Percentiles rank a stretch among this genome's conserved stretches.
Conservation (phyloP, 2,797 vertebrate genomes). For the Peromyscus attwateri region DNA sequence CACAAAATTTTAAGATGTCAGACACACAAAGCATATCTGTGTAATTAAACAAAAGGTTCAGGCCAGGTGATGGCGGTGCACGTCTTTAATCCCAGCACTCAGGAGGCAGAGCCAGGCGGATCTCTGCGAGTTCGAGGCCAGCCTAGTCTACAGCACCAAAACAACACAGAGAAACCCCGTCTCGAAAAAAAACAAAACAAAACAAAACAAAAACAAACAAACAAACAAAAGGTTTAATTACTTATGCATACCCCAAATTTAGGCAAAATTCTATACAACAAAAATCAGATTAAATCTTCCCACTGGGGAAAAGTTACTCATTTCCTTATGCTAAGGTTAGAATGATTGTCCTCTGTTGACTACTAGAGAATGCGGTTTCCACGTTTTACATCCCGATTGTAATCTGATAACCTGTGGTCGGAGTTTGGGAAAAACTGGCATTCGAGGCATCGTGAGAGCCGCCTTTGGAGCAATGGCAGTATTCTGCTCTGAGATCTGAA, state of each 20-base stretch:
- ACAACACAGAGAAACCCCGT: no score
- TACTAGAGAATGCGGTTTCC: background rate
- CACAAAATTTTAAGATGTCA: constrained; percentile 38
- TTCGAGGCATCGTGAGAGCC: background rate
- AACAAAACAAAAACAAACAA: no score
- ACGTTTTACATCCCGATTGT: background rate
- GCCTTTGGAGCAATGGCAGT: background rate
- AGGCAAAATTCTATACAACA: constrained; percentile 18
- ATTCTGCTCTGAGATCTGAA: background rate
- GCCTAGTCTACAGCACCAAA: no score
- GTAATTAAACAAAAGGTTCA: background rate
- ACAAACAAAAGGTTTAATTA: background rate
- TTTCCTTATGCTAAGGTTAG: background rate
- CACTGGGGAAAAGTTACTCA: background rate
- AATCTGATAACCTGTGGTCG: background rate
- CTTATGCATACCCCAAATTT: background rate
- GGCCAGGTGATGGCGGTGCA: no score
- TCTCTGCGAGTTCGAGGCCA: no score
- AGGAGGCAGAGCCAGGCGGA: no score
- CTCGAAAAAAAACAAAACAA: no score
- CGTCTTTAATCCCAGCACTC: no score
- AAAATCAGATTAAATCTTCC: background rate
- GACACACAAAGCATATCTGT: background rate
- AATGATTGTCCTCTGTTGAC: no score
- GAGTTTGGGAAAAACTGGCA: background rate